phyloP scores from a whole-genome alignment of 2,888 invertebrate species.

The Pristionchus fissidentatus region DNA sequence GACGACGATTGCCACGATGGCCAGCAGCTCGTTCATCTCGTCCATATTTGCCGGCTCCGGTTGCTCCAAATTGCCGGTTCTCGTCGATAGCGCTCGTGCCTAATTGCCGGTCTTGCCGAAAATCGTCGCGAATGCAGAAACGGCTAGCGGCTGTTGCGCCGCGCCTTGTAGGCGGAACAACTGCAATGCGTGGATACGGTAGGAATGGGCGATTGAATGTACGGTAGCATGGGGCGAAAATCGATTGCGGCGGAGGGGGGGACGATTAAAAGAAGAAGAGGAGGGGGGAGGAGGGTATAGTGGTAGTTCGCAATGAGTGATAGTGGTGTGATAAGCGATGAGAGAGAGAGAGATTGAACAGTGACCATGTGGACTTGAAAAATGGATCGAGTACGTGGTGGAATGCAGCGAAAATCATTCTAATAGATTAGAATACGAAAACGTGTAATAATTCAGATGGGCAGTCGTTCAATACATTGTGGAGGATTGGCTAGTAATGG shows the following conservation, averaged over 20 bases:
- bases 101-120: not conserved
- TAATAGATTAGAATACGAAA: no score
- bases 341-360: not conserved
- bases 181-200: not conserved
- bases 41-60: slow-evolving; percentile 9
- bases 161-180: slow-evolving; percentile 32
- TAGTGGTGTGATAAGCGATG: not conserved
- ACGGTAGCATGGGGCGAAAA: not conserved
- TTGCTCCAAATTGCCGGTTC: no score
- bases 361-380: not conserved
- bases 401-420: no score
- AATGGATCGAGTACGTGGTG: no score
- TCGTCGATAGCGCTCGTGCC: not conserved
- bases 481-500: no score
- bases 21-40: slow-evolving; percentile 71
- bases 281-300: not conserved
- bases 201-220: not conserved
- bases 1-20: slow-evolving; percentile 71
- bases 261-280: not conserved
- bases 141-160: slow-evolving; percentile 35
- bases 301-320: no score
- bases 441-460: no score
- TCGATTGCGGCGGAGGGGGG: not conserved
- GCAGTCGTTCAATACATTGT: no score
- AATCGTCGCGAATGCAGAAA: not conserved